phyloP scores from a whole-genome alignment of 2,113 vertebrate species.

The Noctilio leporinus region DNA sequence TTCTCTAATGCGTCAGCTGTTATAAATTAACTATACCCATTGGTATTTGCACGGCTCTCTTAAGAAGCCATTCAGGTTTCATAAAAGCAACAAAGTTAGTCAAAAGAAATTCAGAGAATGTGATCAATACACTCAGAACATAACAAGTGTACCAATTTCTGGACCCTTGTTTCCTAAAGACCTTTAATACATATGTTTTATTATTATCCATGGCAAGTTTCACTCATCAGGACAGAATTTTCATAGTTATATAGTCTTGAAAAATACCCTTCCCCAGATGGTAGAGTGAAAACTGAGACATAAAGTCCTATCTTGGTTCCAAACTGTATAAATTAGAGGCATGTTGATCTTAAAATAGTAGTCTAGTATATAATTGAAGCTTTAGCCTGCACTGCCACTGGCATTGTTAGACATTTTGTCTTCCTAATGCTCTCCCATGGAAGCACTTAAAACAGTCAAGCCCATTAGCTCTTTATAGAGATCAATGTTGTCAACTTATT shows the following conservation, averaged over 20 bases:
- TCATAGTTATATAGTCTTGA: background rate
- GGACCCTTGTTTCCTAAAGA: background rate
- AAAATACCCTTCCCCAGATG: background rate
- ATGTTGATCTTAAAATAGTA: slow-evolving; percentile 54
- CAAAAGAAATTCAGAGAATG: background rate
- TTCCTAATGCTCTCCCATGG: slow-evolving; percentile 27
- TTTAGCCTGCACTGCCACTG: background rate
- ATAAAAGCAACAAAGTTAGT: background rate
- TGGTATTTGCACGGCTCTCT: background rate
- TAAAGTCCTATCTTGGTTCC: background rate
- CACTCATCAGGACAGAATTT: background rate
- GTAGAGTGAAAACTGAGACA: background rate
- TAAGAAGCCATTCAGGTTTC: background rate
- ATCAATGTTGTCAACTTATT: slow-evolving; percentile 19
- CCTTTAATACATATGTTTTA: background rate
- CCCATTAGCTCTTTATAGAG: slow-evolving; percentile 40
- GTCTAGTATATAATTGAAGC: slow-evolving; percentile 42
- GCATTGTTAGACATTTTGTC: slow-evolving; percentile 31
- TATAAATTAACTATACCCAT: background rate
- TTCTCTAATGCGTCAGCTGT: background rate
- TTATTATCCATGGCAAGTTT: background rate
- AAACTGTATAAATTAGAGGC: slow-evolving; percentile 54
- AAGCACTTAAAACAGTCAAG: slow-evolving; percentile 38
- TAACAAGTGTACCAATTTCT: background rate
- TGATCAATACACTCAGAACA: background rate